A percentile compares a stretch with the other conserved stretches of the same genome.
Conservation (phyloP, 1,140 invertebrate genomes). For the Drosophila teissieri region DNA sequence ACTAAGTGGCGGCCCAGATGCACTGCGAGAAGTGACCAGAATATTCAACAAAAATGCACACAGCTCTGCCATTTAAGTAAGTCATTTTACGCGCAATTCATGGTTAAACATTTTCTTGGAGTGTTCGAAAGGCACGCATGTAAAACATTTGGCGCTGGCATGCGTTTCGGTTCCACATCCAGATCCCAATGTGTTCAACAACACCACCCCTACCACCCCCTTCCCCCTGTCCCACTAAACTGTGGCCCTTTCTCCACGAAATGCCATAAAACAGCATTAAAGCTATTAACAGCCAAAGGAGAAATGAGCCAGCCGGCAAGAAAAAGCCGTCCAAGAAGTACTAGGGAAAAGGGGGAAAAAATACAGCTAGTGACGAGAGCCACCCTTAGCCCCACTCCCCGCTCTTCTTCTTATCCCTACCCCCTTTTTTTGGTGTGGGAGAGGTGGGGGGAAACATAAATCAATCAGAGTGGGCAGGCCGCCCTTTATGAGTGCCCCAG, state of each 20-base stretch:
- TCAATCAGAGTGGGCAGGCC: constrained; percentile 62
- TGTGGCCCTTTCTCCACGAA: constrained; percentile 53
- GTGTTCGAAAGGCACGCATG: constrained; percentile 56
- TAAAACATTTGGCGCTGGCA: constrained; percentile 79
- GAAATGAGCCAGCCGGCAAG: constrained; percentile 22
- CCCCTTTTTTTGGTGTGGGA: constrained; percentile 3
- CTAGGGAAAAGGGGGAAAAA: background rate
- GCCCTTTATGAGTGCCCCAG: constrained; percentile 58
- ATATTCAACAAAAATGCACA: no score
- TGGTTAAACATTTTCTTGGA: background rate
- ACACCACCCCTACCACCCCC: background rate
- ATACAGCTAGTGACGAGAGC: constrained; percentile 34
- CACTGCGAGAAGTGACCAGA: constrained; percentile 26
- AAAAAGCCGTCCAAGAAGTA: background rate
- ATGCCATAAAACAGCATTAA: constrained; percentile 80
- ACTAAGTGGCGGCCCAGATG: constrained; percentile 28
- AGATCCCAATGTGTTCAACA: constrained; percentile 6
- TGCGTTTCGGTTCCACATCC: constrained; percentile 40
- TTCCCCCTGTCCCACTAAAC: background rate
- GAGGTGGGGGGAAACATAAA: constrained; percentile 49
- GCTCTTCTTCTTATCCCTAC: background rate
- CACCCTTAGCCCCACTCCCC: constrained; percentile 2
- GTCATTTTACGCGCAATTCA: background rate
- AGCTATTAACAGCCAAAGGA: constrained; percentile 73
- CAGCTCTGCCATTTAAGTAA: background rate